phyloP scores from a whole-genome alignment of 2,888 invertebrate species.

The Synergus gifuensis region DNA sequence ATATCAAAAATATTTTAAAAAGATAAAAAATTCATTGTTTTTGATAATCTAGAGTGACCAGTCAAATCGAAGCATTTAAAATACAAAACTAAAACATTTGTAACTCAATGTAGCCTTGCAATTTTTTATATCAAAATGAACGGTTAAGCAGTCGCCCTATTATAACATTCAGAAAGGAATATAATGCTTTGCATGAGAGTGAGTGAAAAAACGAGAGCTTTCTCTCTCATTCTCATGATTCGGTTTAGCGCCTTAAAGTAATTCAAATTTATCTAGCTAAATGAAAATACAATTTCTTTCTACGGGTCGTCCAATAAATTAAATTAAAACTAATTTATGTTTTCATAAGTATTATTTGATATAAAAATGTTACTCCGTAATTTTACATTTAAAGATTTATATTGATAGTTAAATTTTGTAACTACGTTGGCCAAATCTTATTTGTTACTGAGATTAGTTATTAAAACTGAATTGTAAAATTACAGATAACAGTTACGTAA shows the following conservation, averaged over 20 bases:
- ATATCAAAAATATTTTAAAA: not conserved
- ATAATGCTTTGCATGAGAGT: not conserved
- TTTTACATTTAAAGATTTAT: not conserved
- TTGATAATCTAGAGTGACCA: not conserved
- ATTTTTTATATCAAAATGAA: too few relatives aligned
- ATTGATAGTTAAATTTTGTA: not conserved
- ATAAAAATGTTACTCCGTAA: not conserved
- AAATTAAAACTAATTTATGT: not conserved
- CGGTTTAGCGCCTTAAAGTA: not conserved
- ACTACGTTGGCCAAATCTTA: not conserved
- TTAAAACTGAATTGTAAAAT: not conserved
- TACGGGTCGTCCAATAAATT: not conserved
- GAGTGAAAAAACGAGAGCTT: not conserved
- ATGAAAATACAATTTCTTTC: not conserved
- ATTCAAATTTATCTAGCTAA: not conserved
- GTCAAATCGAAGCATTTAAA: too few relatives aligned
- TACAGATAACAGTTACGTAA: not conserved
- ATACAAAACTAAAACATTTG: too few relatives aligned
- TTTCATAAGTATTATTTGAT: not conserved
- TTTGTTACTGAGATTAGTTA: not conserved
- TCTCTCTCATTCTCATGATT: slow-evolving; percentile 16
- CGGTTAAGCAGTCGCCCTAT: too few relatives aligned
- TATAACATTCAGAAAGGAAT: too few relatives aligned
- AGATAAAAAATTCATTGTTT: not conserved
- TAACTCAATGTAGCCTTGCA: too few relatives aligned